A percentile compares a stretch with the other conserved stretches of the same genome.
Evolutionary conservation across 2,113 vertebrate genomes (phyloP).

Genomic region (Argyrosomus japonicus): DNA sequence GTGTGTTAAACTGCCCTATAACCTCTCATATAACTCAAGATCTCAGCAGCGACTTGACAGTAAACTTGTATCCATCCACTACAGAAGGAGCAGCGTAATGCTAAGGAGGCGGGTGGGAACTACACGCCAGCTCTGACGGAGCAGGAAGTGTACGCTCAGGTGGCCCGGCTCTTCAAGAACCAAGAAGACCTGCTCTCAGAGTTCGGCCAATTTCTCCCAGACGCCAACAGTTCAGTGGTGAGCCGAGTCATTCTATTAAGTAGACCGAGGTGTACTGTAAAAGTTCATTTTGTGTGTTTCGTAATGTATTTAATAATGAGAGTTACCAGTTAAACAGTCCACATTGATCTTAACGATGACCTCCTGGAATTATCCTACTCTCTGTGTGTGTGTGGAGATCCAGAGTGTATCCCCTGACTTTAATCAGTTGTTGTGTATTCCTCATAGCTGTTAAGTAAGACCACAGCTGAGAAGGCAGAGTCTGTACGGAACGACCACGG

Average conservation of each 20-base stretch:
- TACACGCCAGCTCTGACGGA: constrained; percentile 96
- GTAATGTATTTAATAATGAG: neutral
- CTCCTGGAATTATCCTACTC: neutral
- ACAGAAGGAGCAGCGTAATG: constrained; percentile 98
- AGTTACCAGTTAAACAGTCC: neutral
- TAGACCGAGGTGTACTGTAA: neutral
- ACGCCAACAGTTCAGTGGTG: constrained; percentile 98
- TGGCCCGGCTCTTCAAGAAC: constrained; percentile 98
- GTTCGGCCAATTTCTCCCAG: constrained; percentile 97
- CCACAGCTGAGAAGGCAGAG: constrained; percentile 96
- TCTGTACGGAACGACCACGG: constrained; percentile 97
- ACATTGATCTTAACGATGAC: neutral
- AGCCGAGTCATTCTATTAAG: constrained; percentile 57
- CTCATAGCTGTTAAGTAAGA: constrained; percentile 91
- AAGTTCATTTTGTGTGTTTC: neutral
- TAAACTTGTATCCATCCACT: neutral
- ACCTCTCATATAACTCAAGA: neutral
- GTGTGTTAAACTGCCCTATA: too few species aligned
- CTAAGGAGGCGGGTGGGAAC: constrained; percentile 97
- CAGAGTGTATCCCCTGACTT: neutral
- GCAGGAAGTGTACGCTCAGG: constrained; percentile 98
- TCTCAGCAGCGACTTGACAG: neutral
- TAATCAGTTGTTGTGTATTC: constrained; percentile 20
- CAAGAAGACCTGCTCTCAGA: constrained; percentile 98
- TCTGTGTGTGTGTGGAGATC: neutral